Conservation (phyloP, 2,888 invertebrate genomes). For the Cactoblastis cactorum region DNA sequence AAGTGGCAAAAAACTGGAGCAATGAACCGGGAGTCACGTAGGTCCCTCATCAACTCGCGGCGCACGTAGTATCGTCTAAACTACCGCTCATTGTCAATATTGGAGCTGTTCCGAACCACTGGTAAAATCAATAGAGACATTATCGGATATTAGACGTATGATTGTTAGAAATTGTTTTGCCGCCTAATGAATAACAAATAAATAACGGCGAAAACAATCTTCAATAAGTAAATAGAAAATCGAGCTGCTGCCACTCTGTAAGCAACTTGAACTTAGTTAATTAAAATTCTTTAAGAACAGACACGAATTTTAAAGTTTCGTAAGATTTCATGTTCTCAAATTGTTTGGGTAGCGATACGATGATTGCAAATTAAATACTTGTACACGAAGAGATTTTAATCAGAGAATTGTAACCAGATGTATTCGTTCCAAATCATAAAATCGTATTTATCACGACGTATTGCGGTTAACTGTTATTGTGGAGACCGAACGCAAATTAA, state of each 20-base stretch:
- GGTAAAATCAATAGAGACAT: slow-evolving; percentile 70
- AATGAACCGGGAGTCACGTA: slow-evolving; percentile 75
- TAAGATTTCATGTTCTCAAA: slow-evolving; percentile 8
- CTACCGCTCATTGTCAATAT: slow-evolving; percentile 78
- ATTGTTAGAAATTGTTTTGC: slow-evolving; percentile 53
- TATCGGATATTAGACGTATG: slow-evolving; percentile 63
- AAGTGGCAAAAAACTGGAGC: slow-evolving; percentile 74
- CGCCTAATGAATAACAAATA: slow-evolving; percentile 51
- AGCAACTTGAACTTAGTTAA: slow-evolving; percentile 1
- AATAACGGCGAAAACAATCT: slow-evolving; percentile 4
- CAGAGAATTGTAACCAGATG: neutral
- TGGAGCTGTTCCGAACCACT: slow-evolving; percentile 62
- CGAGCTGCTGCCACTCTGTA: neutral
- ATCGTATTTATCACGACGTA: slow-evolving; percentile 2
- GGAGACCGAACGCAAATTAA: slow-evolving; percentile 38
- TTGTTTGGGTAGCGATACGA: neutral
- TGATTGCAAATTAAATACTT: neutral
- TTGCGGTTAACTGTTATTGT: slow-evolving; percentile 7
- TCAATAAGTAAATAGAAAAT: neutral
- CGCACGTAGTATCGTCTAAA: slow-evolving; percentile 74
- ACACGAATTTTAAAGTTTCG: neutral
- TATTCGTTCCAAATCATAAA: neutral
- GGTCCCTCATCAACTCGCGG: slow-evolving; percentile 61
- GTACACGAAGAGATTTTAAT: neutral
- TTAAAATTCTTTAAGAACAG: slow-evolving; percentile 7